Conservation (phyloP, 2,888 invertebrate genomes). For the Lucinisca nassula region DNA sequence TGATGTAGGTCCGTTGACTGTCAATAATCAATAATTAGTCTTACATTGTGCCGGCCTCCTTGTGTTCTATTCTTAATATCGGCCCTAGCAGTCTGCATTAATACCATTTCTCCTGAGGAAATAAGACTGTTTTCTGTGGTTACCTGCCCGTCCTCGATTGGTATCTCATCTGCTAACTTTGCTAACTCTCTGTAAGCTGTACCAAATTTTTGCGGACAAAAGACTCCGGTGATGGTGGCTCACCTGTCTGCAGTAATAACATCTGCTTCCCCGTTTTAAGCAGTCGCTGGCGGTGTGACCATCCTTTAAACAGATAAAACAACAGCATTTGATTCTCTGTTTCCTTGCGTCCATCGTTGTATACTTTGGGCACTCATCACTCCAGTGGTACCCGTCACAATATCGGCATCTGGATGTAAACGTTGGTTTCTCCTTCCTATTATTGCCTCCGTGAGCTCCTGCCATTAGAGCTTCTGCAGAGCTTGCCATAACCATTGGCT, state of each 20-base stretch:
- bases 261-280: conserved; percentile 5
- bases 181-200: not conserved
- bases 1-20: conserved; percentile 7
- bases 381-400: conserved; percentile 22
- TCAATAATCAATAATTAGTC: not conserved
- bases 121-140: conserved; percentile 33
- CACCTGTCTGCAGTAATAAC: conserved; percentile 34
- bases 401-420: not conserved
- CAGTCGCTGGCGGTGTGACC: conserved; percentile 20
- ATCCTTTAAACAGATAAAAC: conserved; percentile 26
- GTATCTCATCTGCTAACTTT: not conserved
- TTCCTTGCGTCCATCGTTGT: conserved; percentile 28
- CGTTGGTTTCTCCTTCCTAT: not conserved
- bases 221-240: conserved; percentile 38
- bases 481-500: not conserved
- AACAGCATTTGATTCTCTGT: conserved; percentile 21
- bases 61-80: not conserved
- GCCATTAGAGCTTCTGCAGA: not conserved
- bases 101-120: conserved; percentile 28
- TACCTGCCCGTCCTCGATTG: not conserved
- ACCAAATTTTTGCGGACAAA: conserved; percentile 30
- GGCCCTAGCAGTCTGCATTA: conserved; percentile 36
- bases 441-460: not conserved
- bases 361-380: conserved; percentile 41
- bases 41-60: too few species aligned